phyloP scores from a whole-genome alignment of 1,140 invertebrate genomes.

The Bombus confusus region DNA sequence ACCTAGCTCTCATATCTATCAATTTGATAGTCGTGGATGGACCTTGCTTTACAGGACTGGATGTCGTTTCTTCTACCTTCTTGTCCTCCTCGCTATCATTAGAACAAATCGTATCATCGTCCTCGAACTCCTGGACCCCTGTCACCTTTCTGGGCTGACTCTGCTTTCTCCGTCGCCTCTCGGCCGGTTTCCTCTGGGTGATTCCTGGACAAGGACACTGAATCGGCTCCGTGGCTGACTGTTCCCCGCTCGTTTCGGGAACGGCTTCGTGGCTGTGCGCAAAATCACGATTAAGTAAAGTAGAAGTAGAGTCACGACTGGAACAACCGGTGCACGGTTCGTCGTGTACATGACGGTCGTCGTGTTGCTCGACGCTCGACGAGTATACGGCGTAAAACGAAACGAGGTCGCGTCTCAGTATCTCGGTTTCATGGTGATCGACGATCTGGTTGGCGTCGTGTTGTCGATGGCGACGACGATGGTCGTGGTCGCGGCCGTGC shows the following conservation, averaged over 20 bases:
- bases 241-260: background rate
- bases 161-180: slow-evolving; percentile 79
- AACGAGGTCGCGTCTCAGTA: slow-evolving; percentile 1
- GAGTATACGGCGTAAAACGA: background rate
- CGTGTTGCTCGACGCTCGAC: background rate
- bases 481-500: slow-evolving; percentile 37
- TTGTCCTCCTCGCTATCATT: background rate
- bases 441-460: background rate
- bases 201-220: background rate
- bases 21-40: too few species aligned
- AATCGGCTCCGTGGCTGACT: background rate
- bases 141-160: slow-evolving; percentile 78
- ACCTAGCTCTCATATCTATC: slow-evolving; percentile 24
- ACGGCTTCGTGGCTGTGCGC: slow-evolving; percentile 29
- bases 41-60: fast-evolving
- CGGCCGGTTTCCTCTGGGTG: slow-evolving; percentile 3
- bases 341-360: background rate
- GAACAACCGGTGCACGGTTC: background rate
- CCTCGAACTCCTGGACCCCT: slow-evolving; percentile 31
- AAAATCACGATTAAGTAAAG: slow-evolving; percentile 59
- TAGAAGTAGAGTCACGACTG: background rate
- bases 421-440: slow-evolving; percentile 14
- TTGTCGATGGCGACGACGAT: slow-evolving; percentile 5
- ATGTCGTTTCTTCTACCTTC: background rate
- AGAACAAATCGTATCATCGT: background rate